Evolutionary conservation across 2,888 invertebrate genomes (phyloP).

Genomic region (Autographa pulchrina): DNA sequence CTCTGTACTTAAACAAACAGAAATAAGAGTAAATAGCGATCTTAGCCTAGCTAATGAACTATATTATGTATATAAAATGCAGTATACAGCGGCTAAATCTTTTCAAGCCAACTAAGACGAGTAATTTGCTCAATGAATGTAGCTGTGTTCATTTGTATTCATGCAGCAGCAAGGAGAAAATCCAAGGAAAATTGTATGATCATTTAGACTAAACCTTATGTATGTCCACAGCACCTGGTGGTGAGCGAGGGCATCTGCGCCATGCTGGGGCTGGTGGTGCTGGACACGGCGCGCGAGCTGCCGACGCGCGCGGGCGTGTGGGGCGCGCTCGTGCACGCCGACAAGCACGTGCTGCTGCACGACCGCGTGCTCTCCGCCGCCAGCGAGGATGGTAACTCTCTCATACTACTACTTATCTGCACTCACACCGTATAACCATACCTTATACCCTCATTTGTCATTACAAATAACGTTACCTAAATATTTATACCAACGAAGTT

Average conservation of each 20-base stretch:
- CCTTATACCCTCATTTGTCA: no score
- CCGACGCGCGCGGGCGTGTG: constrained; percentile 87
- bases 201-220: no score
- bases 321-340: constrained; percentile 92
- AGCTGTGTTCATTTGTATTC: constrained; percentile 46
- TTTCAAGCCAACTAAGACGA: no score
- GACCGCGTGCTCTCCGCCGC: constrained; percentile 94
- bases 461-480: no score
- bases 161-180: no score
- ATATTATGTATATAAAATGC: no score
- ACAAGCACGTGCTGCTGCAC: constrained; percentile 94
- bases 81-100: no score
- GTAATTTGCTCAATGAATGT: no score
- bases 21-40: no score
- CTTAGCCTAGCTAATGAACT: constrained; percentile 68
- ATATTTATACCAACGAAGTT: no score
- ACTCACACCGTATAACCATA: neutral
- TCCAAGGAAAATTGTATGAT: no score
- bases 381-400: constrained; percentile 90
- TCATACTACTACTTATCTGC: neutral
- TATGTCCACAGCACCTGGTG: constrained; percentile 67
- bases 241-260: constrained; percentile 82
- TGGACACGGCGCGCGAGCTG: constrained; percentile 69
- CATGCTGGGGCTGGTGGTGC: constrained; percentile 72
- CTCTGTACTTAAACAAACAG: no score